Evolutionary conservation across 2,888 invertebrate genomes (phyloP).

Genomic region (Megalurothrips usitatus): DNA sequence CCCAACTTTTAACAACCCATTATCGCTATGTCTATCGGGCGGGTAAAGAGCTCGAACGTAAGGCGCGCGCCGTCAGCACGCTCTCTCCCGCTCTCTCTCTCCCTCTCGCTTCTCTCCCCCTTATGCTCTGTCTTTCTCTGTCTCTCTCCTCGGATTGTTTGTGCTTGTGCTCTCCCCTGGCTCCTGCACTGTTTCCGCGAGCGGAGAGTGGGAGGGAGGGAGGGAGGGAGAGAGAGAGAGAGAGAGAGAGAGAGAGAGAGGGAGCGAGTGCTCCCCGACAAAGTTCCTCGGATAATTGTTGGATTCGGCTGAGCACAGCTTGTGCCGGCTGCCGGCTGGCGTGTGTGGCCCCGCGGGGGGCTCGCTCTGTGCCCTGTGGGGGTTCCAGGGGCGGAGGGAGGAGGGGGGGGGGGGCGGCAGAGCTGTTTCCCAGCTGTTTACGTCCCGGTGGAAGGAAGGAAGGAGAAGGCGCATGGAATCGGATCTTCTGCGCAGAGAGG

Average conservation of each 20-base stretch:
- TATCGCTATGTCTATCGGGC: conserved; percentile 5
- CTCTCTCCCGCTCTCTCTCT: not conserved
- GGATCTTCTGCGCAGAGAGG: too few species aligned
- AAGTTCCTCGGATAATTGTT: not conserved
- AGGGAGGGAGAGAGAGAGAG: conserved; percentile 1
- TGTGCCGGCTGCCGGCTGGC: too few species aligned
- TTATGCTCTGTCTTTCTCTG: not conserved
- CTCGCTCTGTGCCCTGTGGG: too few species aligned
- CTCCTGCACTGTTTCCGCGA: not conserved
- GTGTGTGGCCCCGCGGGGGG: too few species aligned
- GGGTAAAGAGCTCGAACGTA: not conserved
- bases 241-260: conserved; percentile 5
- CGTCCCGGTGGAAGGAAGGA: not conserved
- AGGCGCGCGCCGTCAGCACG: not conserved
- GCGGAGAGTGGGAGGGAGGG: not conserved
- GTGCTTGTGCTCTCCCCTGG: too few species aligned
- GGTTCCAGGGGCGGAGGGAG: too few species aligned
- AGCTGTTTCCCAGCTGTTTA: not conserved
- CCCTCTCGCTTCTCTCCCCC: not conserved
- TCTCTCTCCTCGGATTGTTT: not conserved
- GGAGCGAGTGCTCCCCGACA: not conserved
- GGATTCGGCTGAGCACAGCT: not conserved
- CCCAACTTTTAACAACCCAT: conserved; percentile 15
- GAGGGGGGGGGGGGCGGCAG: too few species aligned
- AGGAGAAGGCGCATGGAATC: not conserved